Conservation (phyloP, 2,797 vertebrate genomes). For the Periparus ater region DNA sequence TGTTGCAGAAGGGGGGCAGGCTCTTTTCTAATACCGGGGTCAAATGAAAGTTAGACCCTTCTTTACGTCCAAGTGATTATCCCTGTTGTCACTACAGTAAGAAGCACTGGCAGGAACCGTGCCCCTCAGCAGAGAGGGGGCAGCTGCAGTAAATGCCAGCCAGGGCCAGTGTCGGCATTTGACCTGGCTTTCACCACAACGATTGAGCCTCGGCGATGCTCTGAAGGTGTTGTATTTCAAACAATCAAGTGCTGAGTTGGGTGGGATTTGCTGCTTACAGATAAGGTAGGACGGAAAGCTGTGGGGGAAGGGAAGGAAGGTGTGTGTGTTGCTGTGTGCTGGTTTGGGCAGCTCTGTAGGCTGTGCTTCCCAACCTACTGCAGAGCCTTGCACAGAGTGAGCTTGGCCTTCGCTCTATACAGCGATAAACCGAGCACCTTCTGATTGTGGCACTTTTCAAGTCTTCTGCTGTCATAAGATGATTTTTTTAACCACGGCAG, state of each 20-base stretch:
- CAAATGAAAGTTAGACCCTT: background rate
- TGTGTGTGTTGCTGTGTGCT: background rate
- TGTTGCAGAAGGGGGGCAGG: background rate
- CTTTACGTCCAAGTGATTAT: background rate
- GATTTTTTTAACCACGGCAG: background rate
- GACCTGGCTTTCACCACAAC: background rate
- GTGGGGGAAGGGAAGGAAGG: background rate
- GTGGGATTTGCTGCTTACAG: background rate
- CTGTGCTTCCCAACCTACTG: background rate
- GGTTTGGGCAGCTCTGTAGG: background rate
- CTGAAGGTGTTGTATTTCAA: background rate
- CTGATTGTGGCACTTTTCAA: background rate
- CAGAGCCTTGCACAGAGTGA: background rate
- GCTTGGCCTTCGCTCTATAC: background rate
- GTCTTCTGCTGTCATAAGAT: background rate
- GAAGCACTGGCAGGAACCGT: background rate
- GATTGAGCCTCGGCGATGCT: background rate
- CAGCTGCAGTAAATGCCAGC: background rate
- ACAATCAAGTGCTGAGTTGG: fast-evolving
- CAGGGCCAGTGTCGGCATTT: background rate
- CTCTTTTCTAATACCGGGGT: background rate
- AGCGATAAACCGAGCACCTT: background rate
- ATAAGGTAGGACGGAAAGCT: background rate
- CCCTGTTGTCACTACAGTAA: background rate
- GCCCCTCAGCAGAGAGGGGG: background rate